Base-by-base conservation (phyloP, 2,888 invertebrate species). In the Eristalis intricaria region DNA sequence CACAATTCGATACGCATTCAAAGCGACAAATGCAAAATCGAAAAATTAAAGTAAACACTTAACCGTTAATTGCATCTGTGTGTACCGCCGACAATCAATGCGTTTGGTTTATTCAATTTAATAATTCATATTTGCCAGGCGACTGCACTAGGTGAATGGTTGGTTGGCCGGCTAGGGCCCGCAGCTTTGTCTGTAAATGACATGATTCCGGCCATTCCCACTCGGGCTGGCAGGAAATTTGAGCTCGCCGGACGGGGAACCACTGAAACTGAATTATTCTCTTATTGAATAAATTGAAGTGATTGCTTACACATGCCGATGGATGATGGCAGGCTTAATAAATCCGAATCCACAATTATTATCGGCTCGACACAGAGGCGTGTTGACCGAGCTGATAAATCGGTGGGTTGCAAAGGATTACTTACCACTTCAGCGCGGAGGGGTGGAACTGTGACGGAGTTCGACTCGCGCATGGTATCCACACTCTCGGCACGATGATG, bases 1-100 rank as follows among this genome's bases (percentile, higher is more conserved):
- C n/a, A 19, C 50, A 19, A 5, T 8, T 19, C 0, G 50, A 8
- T n/a, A 23, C 38, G 13, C 32, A 38, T 60, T n/a, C 43, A 50
- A 58, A 60, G 23, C 19, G 23, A 60, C 15, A 38, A 60, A 60
- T 13, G 2, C 10, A 19, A 50, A 50, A 19, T 8, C 10, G 4
- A 26, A 61, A 71, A 71, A 71, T 38, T 61, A 71, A 73, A 73
- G 61, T 61, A 63, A 70, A 60, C 70, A 70, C 70, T 60, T 70
- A 73, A 61, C 43, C 43, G 43, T 63, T 73, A 73, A 73, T 73
- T 73, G 61, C 71, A 73, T 63, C 43, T 43, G 61, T 29, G 19
- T 73, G 29, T 43, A n/a, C n/a, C n/a, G n/a, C n/a, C 71, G 61
- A 63, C 61, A 73, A 63, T 73, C 71, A 61, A 40, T 43, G 61